Evolutionary conservation across 2,797 vertebrate species (phyloP), one percentile per base, ranked within the genome.

Genomic region (Myotis planiceps): DNA sequence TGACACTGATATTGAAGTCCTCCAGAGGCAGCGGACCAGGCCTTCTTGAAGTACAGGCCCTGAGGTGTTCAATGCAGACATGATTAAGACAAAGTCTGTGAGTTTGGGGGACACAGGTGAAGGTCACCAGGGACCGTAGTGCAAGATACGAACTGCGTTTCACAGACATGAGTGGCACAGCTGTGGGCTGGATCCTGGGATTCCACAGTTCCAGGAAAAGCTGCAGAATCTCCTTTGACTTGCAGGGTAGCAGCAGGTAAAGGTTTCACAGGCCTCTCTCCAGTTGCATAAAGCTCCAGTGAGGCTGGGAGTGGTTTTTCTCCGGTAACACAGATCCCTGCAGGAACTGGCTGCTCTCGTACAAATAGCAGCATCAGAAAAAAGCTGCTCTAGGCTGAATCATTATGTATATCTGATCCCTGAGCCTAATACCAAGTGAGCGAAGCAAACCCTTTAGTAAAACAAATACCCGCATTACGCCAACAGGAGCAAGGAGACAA

Each of bases 391-490:
- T 65, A 42, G 94, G 97, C 93, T 85, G 80, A 97, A 95, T 72
- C 96, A 95, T 68, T 86, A 82, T 88, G 32, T 75, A 76, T 23
- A 88, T 93, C 86, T 96, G 92, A 93, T 96, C 97, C 94, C 83
- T 86, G 81, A 83, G 96, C 95, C 47, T 96, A 94, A 94, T 88
- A 90, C 55, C 88, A 78, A 97, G 87, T 84, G 81, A 96, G 85
- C 16, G 49, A 95, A 97, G 87, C 74, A 97, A 97, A 96, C 91
- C 80, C 58, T 96, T 97, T 93, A 97, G 95, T 93, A 93, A 96
- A 94, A 95, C 81, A 90, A 66, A 96, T 86, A 75, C 47, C 95
- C 58, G 94, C 95, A 95, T 95, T 86, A 83, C 1, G 10, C 51
- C 14, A n/a, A 91, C 63, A 95, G 53, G 39, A 60, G 60, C 27